Evolutionary conservation across 1,140 invertebrate species (phyloP).

Genomic region (Aradophagus sp.): DNA sequence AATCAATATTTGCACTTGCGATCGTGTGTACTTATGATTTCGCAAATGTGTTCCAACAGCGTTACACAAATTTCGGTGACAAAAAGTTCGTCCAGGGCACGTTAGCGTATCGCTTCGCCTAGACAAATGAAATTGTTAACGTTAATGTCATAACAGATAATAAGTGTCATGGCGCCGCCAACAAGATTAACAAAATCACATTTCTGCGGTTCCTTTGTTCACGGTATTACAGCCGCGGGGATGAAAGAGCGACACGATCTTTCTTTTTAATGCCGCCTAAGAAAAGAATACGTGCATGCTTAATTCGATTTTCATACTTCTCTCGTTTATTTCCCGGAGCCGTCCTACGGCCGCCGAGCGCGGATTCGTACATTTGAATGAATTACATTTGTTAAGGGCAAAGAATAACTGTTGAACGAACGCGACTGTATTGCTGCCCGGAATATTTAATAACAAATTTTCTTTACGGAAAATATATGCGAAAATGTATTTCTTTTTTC

Average conservation of each 20-base stretch:
- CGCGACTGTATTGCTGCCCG: too few relatives aligned
- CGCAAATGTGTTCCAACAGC: slow-evolving; percentile 14
- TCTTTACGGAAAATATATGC: too few relatives aligned
- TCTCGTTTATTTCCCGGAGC: background rate
- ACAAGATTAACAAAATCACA: slow-evolving; percentile 41
- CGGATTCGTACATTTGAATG: slow-evolving; percentile 6
- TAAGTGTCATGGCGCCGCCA: slow-evolving; percentile 23
- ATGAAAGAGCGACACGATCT: slow-evolving; percentile 29
- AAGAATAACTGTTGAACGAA: too few relatives aligned
- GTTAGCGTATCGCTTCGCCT: slow-evolving; percentile 1
- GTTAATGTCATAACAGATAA: slow-evolving; percentile 34
- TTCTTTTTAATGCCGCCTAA: slow-evolving; percentile 34
- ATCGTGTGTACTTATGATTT: slow-evolving; percentile 31
- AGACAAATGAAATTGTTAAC: slow-evolving; percentile 30
- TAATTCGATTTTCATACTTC: slow-evolving; percentile 26
- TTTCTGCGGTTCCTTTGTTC: slow-evolving; percentile 33
- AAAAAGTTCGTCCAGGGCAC: background rate
- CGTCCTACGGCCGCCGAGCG: background rate
- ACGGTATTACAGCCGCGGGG: slow-evolving; percentile 12
- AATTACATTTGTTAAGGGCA: too few relatives aligned
- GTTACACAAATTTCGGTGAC: slow-evolving; percentile 7
- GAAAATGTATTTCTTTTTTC: too few relatives aligned
- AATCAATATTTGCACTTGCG: slow-evolving; percentile 42
- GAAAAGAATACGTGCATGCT: slow-evolving; percentile 28
- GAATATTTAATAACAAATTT: too few relatives aligned